Conservation (phyloP, 2,113 vertebrate species). For the Otis tarda region DNA sequence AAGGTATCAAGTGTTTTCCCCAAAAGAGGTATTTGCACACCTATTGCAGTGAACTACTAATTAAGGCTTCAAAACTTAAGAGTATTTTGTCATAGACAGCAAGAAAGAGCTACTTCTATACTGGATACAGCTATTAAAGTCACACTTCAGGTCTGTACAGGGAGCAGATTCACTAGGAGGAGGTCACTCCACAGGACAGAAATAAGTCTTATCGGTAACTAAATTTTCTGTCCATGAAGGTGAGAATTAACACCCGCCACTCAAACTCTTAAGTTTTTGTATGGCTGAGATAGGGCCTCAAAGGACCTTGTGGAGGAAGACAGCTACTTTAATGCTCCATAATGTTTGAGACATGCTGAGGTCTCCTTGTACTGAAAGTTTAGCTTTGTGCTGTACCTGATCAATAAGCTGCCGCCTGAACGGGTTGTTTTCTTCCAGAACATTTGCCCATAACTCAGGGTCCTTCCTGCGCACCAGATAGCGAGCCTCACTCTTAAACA, state of each 20-base stretch:
- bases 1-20: neutral
- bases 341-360: neutral
- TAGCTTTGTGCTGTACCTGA: slow-evolving; percentile 73
- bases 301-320: neutral
- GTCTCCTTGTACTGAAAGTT: neutral
- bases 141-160: neutral
- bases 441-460: slow-evolving; percentile 89
- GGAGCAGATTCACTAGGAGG: neutral
- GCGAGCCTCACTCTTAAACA: slow-evolving; percentile 91
- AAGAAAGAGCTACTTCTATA: neutral
- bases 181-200: neutral
- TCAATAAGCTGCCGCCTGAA: slow-evolving; percentile 88
- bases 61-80: neutral
- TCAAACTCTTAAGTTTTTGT: neutral
- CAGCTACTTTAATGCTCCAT: neutral
- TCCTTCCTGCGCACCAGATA: slow-evolving; percentile 91
- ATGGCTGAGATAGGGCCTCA: neutral
- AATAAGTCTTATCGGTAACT: neutral
- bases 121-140: neutral
- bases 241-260: neutral
- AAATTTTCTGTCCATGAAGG: neutral
- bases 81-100: neutral
- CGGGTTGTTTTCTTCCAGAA: slow-evolving; percentile 87
- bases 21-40: neutral
- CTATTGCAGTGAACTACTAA: neutral